These are phyloP conservation scores for Clitarchus hookeri DNA, from an alignment of 2,888 invertebrate genomes.

Conservation along the genomic window DNA sequence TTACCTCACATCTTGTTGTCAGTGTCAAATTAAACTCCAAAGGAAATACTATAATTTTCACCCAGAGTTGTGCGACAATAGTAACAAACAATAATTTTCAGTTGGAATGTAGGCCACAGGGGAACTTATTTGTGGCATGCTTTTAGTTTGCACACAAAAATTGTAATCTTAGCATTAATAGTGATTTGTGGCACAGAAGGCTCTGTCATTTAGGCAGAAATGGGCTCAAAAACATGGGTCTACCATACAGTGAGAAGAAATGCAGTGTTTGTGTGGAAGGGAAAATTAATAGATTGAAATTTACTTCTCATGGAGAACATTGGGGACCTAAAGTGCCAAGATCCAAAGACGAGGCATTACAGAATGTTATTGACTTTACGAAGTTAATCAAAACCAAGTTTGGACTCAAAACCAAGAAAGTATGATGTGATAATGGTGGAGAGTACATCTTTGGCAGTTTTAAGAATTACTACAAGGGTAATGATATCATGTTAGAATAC, in stretches of 20 bases:
- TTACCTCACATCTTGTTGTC: too few species aligned
- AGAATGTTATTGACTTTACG: background rate
- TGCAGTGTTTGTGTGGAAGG: background rate
- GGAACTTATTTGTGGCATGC: background rate
- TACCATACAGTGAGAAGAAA: background rate
- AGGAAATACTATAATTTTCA: background rate
- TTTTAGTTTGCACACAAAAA: background rate
- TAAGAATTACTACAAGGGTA: too few species aligned
- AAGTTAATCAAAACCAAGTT: background rate
- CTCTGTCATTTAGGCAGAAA: background rate
- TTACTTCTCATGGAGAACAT: background rate
- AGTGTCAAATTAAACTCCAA: background rate
- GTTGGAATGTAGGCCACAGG: background rate
- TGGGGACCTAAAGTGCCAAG: background rate
- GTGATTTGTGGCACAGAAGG: background rate
- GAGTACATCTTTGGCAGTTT: too few species aligned
- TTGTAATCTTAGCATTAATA: background rate
- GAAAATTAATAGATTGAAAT: background rate
- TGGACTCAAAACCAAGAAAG: background rate
- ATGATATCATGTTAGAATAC: too few species aligned
- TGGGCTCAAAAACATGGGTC: background rate
- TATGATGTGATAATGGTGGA: too few species aligned
- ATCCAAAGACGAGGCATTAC: background rate
- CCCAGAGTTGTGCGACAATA: background rate
- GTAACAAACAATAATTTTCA: background rate